Evolutionary conservation across 2,113 vertebrate genomes (phyloP), one percentile per base, ranked within the genome.

Genomic region (Ammodytes marinus): DNA sequence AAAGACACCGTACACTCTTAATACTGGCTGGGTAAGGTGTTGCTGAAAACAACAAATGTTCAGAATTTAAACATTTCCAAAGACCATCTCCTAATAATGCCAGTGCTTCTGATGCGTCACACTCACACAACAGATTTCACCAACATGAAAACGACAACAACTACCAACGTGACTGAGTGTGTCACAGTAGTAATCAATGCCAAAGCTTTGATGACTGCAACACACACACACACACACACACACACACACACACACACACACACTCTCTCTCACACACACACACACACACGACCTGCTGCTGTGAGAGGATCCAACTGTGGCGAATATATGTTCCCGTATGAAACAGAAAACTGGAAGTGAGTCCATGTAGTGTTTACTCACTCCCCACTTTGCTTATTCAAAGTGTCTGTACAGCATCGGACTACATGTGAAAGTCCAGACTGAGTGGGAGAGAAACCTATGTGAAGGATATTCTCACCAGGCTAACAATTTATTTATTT

Each of bases 71-170:
- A 54, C n/a, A 67, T 27, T 35, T 19, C 15, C 19, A 0, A 3
- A 35, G 14, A 65, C 46, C 60, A 60, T 65, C 76, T 58, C 74
- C 53, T 27, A 27, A 40, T 2, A 27, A 47, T n/a, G 37, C 13
- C 35, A 37, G 69, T 19, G 60, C 11, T 15, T 12, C 68, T 8
- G 3, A 60, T 15, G 80, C 10, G 77, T 75, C 81, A 79, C 6
- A 7, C 66, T 75, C 81, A 79, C 6, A 7, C 66, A 66, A 47
- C 78, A 84, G 74, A 78, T 68, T 83, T 57, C 58, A 27, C 70
- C 58, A 5, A 45, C 72, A 59, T 12, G 11, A 75, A 63, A 68
- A 54, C 2, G 7, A 40, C 68, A 40, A 27, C 45, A 39, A n/a
- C 40, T 8, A 13, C 40, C 40, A 46, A 35, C 47, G 8, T 52